Conservation (phyloP, 2,113 vertebrate species). For the Pterocles gutturalis region DNA sequence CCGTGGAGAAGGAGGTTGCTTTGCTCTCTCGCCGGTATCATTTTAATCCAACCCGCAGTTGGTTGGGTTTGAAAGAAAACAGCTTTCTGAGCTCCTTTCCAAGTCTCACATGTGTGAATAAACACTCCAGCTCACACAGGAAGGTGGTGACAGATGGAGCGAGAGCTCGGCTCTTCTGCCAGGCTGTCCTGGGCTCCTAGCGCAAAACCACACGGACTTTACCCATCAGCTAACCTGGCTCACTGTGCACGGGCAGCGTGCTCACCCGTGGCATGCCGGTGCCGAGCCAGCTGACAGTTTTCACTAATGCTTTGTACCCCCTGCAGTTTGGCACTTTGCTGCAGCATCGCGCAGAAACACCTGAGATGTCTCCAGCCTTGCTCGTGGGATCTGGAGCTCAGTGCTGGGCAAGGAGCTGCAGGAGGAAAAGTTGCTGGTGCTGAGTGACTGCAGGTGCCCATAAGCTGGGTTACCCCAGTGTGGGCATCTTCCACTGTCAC, state of each 20-base stretch:
- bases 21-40: accelerated
- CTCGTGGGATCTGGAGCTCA: background rate
- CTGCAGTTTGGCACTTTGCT: background rate
- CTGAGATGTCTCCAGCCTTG: background rate
- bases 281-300: background rate
- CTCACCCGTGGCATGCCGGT: accelerated
- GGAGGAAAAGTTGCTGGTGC: background rate
- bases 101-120: background rate
- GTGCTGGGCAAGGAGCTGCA: background rate
- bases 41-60: background rate
- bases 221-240: background rate
- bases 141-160: conserved; percentile 49
- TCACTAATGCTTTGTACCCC: background rate
- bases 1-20: background rate
- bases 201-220: background rate
- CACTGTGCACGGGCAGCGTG: accelerated
- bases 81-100: conserved; percentile 45
- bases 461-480: background rate
- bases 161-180: conserved; percentile 42
- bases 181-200: background rate
- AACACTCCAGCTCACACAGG: conserved; percentile 8
- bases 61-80: background rate
- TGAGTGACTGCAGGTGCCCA: background rate
- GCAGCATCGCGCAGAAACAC: background rate
- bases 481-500: background rate